Evolutionary conservation across 1,140 invertebrate species (phyloP).

Genomic region (Pseudomyrmex cubaensis): DNA sequence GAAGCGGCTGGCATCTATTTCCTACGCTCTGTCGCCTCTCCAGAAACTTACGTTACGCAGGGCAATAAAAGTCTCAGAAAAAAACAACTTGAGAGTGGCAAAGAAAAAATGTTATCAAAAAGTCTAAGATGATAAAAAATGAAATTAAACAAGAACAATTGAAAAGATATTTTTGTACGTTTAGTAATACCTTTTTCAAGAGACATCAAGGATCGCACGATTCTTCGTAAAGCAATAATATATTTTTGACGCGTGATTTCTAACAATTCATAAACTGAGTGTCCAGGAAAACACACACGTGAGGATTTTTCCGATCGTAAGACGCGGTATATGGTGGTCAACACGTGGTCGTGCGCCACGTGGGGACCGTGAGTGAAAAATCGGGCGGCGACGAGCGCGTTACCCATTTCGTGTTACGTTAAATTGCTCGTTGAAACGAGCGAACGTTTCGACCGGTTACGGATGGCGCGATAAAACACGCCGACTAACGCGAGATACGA

Average conservation of each 20-base stretch:
- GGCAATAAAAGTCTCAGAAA: slow-evolving; percentile 11
- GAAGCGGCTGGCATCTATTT: slow-evolving; percentile 40
- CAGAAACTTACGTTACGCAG: slow-evolving; percentile 2
- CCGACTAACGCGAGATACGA: slow-evolving; percentile 76
- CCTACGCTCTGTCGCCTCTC: not conserved
- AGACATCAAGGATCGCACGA: no score
- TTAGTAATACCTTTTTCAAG: no score
- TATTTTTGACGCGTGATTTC: not conserved
- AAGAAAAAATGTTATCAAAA: not conserved
- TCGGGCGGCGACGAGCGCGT: slow-evolving; percentile 28
- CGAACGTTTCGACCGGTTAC: slow-evolving; percentile 74
- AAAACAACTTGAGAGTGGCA: not conserved
- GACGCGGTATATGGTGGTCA: slow-evolving; percentile 3
- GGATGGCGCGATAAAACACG: slow-evolving; percentile 81
- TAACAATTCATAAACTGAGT: not conserved
- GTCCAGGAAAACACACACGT: not conserved
- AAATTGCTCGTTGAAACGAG: slow-evolving; percentile 57
- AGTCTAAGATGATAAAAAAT: no score
- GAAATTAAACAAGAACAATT: no score
- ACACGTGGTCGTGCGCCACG: slow-evolving; percentile 61
- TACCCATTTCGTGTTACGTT: slow-evolving; percentile 57
- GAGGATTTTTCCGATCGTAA: slow-evolving; percentile 5
- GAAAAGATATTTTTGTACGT: no score
- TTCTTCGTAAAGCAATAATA: no score
- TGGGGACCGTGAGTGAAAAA: slow-evolving; percentile 58